Evolutionary conservation across 92 coral and sea anemone species (phyloP).

Genomic region (Phenganax subtilis): DNA sequence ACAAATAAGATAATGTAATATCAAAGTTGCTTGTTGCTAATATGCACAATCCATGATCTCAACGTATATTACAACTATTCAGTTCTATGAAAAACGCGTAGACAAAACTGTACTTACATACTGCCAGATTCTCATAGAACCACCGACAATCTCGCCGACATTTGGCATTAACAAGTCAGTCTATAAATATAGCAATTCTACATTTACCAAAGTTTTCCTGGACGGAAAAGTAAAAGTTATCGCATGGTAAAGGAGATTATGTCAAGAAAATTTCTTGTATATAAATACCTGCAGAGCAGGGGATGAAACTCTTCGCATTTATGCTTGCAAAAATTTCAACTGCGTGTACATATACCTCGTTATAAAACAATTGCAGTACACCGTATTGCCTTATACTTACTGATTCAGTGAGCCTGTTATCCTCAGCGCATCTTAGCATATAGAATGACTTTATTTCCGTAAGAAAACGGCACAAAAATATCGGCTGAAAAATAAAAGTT

Average conservation of each 20-base stretch:
- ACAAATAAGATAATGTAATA: too few relatives aligned
- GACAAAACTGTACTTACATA: slow-evolving; percentile 58
- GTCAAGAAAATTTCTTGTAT: too few relatives aligned
- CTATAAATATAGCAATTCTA: not conserved
- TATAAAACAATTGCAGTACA: not conserved
- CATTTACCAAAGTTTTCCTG: not conserved
- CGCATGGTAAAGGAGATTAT: too few relatives aligned
- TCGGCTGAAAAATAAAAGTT: slow-evolving; percentile 60
- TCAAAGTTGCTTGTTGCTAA: too few relatives aligned
- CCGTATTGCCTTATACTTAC: slow-evolving; percentile 48
- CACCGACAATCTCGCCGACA: slow-evolving; percentile 97
- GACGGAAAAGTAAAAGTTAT: not conserved
- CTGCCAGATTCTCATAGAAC: slow-evolving; percentile 98
- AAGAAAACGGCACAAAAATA: slow-evolving; percentile 89
- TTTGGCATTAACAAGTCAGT: slow-evolving; percentile 70
- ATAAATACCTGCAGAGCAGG: too few relatives aligned
- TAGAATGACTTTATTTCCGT: slow-evolving; percentile 91
- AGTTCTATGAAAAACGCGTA: not conserved
- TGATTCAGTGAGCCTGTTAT: slow-evolving; percentile 82
- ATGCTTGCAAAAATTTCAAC: too few relatives aligned
- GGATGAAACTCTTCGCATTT: too few relatives aligned
- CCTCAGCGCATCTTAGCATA: slow-evolving; percentile 90
- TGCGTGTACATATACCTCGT: too few relatives aligned
- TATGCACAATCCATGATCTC: too few relatives aligned
- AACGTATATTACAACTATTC: not conserved